These are phyloP conservation scores for Myxocyprinus asiaticus DNA, from an alignment of 2,113 vertebrate species.

Conservation along the genomic window DNA sequence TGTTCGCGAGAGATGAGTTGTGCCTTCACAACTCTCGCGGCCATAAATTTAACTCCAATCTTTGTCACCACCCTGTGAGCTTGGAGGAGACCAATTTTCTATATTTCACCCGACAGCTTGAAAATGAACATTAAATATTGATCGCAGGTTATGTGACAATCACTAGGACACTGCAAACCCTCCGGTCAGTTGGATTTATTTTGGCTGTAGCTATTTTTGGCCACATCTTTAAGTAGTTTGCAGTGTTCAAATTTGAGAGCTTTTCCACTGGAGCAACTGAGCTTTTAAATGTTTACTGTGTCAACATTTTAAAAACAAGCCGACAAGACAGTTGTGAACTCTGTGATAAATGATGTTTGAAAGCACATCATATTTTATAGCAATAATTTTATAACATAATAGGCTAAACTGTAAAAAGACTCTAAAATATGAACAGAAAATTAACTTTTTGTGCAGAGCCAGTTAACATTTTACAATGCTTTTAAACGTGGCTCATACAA, in stretches of 20 bases:
- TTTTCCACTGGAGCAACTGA: background rate
- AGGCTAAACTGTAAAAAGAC: no score
- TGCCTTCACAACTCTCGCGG: slow-evolving; percentile 63
- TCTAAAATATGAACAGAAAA: no score
- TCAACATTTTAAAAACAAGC: slow-evolving; percentile 10
- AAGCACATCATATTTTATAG: no score
- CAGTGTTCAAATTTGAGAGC: slow-evolving; percentile 1
- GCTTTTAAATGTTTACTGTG: background rate
- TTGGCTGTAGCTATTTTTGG: slow-evolving; percentile 1
- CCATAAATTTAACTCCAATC: slow-evolving; percentile 66
- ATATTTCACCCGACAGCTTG: slow-evolving; percentile 63
- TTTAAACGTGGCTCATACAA: no score
- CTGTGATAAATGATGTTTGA: background rate
- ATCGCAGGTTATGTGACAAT: slow-evolving; percentile 60
- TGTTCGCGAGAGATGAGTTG: slow-evolving; percentile 66
- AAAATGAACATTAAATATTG: slow-evolving; percentile 74
- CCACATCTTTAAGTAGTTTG: background rate
- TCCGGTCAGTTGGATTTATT: slow-evolving; percentile 40
- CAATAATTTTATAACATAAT: no score
- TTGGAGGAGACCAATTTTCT: slow-evolving; percentile 62
- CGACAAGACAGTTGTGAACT: no score
- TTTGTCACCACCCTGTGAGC: slow-evolving; percentile 48
- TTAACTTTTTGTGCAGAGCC: no score
- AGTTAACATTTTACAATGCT: no score
- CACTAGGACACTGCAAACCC: slow-evolving; percentile 49